Conservation (phyloP, 37 sponge, comb jelly and placozoan genomes). For the Axinella damicornis region DNA sequence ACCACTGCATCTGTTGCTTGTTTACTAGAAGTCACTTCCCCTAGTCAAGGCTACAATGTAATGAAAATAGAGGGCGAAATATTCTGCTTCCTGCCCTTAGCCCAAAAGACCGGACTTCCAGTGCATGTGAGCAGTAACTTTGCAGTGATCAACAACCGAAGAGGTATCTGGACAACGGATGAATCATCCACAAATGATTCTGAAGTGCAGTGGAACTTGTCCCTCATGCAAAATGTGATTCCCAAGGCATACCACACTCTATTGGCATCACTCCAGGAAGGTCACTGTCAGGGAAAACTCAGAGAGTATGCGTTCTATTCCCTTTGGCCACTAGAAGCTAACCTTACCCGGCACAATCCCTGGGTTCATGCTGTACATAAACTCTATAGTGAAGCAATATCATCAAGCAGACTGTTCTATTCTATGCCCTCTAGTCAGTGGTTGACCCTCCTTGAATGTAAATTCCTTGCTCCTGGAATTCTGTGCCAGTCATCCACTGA, state of each 20-base stretch:
- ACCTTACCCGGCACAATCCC: constrained; percentile 23
- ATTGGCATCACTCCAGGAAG: constrained; percentile 6
- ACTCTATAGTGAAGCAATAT: not conserved
- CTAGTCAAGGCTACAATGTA: not conserved
- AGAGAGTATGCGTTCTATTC: constrained; percentile 4
- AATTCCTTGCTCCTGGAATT: constrained; percentile 24
- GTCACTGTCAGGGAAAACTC: not conserved
- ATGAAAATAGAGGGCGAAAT: constrained; percentile 8
- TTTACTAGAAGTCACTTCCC: not conserved
- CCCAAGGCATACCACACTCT: constrained; percentile 24
- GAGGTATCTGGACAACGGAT: constrained; percentile 47
- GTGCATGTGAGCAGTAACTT: constrained; percentile 64
- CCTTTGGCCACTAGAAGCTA: constrained; percentile 49
- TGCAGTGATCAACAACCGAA: constrained; percentile 63
- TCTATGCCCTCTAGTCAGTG: constrained; percentile 7
- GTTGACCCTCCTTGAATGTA: constrained; percentile 11
- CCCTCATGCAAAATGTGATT: constrained; percentile 46
- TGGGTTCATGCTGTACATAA: constrained; percentile 19
- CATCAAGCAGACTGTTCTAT: constrained; percentile 15
- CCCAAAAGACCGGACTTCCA: constrained; percentile 40
- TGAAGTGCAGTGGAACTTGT: constrained; percentile 42
- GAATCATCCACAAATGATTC: not conserved
- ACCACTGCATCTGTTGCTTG: constrained; percentile 42
- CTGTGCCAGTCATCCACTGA: not conserved
- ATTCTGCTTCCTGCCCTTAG: constrained; percentile 54